A percentile compares a stretch with the other conserved stretches of the same genome.
phyloP scores from a whole-genome alignment of 2,113 vertebrate species.

The Ctenomys sociabilis region DNA sequence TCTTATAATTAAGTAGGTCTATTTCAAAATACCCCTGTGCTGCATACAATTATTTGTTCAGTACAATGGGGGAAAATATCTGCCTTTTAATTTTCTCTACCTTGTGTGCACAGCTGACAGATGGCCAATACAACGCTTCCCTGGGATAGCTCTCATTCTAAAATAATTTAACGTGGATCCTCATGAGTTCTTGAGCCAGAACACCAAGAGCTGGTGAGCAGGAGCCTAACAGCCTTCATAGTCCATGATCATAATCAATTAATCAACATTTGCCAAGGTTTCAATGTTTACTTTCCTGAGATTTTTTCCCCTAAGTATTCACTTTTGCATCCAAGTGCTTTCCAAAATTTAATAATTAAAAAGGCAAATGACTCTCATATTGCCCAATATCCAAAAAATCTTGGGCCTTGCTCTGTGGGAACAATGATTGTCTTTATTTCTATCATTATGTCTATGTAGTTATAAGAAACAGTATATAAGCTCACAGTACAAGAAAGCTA shows the following conservation, averaged over 20 bases:
- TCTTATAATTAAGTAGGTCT: background rate
- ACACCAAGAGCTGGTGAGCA: background rate
- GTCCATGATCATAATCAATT: background rate
- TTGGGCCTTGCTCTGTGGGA: background rate
- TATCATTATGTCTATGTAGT: background rate
- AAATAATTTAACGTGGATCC: background rate
- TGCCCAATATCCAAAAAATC: background rate
- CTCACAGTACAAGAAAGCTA: background rate
- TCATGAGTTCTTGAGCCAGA: background rate
- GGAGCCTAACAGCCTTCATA: background rate
- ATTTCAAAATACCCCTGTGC: background rate
- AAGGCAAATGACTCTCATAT: background rate
- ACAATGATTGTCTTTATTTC: background rate
- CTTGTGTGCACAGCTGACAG: background rate
- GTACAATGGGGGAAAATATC: background rate
- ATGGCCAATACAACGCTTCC: background rate
- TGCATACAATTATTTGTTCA: background rate
- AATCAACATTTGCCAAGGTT: background rate
- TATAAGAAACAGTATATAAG: background rate
- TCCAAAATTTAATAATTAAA: background rate
- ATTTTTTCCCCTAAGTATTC: slow-evolving; percentile 24
- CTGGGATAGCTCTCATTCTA: background rate
- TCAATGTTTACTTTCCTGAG: background rate
- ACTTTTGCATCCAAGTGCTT: background rate
- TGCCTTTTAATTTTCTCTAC: background rate